Percentiles rank a stretch among this genome's conserved stretches.
Evolutionary conservation across 2,113 vertebrate genomes (phyloP).

Genomic region (Macquaria australasica): DNA sequence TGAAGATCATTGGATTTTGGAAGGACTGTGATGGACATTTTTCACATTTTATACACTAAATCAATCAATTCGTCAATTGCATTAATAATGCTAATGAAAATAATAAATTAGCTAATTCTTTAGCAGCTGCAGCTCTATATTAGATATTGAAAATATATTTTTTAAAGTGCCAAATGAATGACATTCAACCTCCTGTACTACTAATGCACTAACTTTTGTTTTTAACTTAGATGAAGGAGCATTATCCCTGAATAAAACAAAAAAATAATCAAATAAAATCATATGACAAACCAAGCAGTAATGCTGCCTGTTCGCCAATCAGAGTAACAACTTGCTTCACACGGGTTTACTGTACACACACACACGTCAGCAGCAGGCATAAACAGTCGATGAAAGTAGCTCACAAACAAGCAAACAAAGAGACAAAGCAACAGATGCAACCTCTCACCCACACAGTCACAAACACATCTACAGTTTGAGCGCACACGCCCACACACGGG

Average conservation of each 20-base stretch:
- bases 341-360: slow-evolving; percentile 14
- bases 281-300: neutral
- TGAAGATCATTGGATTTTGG: neutral
- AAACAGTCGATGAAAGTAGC: slow-evolving; percentile 45
- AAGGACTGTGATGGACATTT: neutral
- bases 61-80: neutral
- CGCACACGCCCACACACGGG: slow-evolving; percentile 51
- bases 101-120: no score
- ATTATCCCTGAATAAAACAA: neutral
- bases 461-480: slow-evolving; percentile 59
- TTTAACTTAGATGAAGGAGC: neutral
- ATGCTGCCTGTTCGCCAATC: neutral
- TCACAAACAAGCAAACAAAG: slow-evolving; percentile 45
- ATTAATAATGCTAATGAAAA: neutral
- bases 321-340: neutral
- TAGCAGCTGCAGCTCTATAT: neutral
- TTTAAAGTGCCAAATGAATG: neutral
- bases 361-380: neutral
- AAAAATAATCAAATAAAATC: neutral
- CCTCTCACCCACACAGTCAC: slow-evolving; percentile 65
- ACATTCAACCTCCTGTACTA: neutral
- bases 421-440: slow-evolving; percentile 56
- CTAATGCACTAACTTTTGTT: neutral
- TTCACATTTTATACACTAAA: neutral
- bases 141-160: neutral